Evolutionary conservation across 2,797 vertebrate species (phyloP).

Genomic region (Gadopsis marmoratus): DNA sequence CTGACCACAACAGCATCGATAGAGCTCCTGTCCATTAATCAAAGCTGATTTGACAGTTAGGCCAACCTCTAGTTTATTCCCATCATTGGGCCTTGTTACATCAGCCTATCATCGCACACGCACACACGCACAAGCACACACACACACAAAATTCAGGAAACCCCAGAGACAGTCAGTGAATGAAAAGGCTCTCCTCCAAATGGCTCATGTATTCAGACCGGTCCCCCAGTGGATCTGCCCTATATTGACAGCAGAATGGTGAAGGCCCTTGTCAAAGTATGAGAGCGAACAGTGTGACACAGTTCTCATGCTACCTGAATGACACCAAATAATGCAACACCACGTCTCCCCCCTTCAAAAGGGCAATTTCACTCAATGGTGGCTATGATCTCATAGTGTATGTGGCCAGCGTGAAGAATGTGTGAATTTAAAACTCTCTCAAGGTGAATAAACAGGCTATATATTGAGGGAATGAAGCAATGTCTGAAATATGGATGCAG

Average conservation of each 20-base stretch:
- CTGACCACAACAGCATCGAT: slow-evolving; percentile 30
- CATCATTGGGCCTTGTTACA: slow-evolving; percentile 57
- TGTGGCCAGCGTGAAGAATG: not conserved
- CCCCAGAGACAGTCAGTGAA: slow-evolving; percentile 68
- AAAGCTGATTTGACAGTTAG: slow-evolving; percentile 48
- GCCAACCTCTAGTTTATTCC: slow-evolving; percentile 45
- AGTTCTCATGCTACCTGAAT: slow-evolving; percentile 80
- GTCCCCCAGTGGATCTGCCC: slow-evolving; percentile 70
- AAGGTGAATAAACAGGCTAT: slow-evolving; percentile 18
- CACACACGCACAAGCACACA: slow-evolving; percentile 1
- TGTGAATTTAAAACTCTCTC: slow-evolving; percentile 18
- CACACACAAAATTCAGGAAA: slow-evolving; percentile 61
- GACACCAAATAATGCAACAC: slow-evolving; percentile 49
- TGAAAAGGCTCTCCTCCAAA: slow-evolving; percentile 75
- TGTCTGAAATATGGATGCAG: slow-evolving; percentile 13
- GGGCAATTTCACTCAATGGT: slow-evolving; percentile 17
- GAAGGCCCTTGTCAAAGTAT: slow-evolving; percentile 65
- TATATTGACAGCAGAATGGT: slow-evolving; percentile 78
- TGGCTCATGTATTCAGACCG: slow-evolving; percentile 70
- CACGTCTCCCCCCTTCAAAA: slow-evolving; percentile 2
- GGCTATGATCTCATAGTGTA: slow-evolving; percentile 21
- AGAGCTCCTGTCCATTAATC: slow-evolving; percentile 47
- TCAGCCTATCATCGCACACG: slow-evolving; percentile 67
- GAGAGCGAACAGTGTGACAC: slow-evolving; percentile 71
- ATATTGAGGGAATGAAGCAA: slow-evolving; percentile 19